Evolutionary conservation across 2,797 vertebrate species (phyloP).

Genomic region (Melanotaenia pygmaea): DNA sequence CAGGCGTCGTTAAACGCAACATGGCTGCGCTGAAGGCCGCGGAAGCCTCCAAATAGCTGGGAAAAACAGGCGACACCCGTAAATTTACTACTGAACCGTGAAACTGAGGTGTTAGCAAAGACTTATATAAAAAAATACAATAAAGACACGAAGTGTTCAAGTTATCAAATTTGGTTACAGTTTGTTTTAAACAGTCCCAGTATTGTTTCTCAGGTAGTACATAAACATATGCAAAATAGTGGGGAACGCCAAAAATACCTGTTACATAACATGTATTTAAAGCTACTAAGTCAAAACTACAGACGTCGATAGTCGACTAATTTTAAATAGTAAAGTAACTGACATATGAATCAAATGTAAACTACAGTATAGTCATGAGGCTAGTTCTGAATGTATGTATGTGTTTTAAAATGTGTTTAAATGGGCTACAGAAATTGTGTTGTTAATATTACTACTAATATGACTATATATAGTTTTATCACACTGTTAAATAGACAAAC

Average conservation of each 20-base stretch:
- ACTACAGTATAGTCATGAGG: neutral
- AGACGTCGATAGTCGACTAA: neutral
- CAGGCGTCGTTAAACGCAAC: neutral
- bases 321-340: neutral
- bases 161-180: neutral
- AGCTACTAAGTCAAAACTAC: neutral
- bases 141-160: neutral
- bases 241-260: neutral
- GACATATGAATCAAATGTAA: neutral
- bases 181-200: neutral
- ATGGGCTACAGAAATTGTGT: neutral
- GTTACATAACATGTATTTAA: slow-evolving; percentile 2
- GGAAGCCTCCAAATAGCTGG: slow-evolving; percentile 17
- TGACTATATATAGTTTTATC: neutral
- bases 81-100: neutral
- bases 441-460: too few relatives aligned
- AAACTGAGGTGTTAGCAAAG: neutral
- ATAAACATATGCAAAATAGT: neutral
- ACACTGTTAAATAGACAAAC: neutral
- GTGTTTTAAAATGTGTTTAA: neutral
- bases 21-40: slow-evolving; percentile 32
- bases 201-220: neutral
- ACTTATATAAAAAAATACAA: too few relatives aligned
- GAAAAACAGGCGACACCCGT: slow-evolving; percentile 12
- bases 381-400: too few relatives aligned